phyloP scores from a whole-genome alignment of 35 echinoderm and acorn worm genomes.

The Diadema setosum region DNA sequence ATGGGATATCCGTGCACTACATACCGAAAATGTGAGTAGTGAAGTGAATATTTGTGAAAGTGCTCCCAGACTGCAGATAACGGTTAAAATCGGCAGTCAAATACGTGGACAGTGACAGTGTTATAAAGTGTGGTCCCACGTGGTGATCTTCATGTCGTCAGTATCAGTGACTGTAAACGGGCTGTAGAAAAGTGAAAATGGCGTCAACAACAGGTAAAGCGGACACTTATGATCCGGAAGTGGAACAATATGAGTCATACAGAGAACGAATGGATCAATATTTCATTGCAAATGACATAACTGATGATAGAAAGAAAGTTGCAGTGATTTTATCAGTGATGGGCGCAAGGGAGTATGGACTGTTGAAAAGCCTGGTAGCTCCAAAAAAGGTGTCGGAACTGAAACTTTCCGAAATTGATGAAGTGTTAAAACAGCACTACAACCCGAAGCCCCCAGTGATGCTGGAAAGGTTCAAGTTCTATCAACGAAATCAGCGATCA shows the following conservation, averaged over 20 bases:
- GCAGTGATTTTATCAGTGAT: neutral
- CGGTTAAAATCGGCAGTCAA: no score
- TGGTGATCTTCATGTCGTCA: no score
- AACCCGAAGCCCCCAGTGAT: neutral
- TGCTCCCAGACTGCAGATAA: no score
- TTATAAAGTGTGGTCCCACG: no score
- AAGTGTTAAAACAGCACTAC: neutral
- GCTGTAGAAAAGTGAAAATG: no score
- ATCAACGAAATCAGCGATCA: neutral
- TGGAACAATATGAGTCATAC: slow-evolving; percentile 5
- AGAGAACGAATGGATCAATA: neutral
- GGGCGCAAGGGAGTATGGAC: neutral
- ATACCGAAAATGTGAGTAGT: no score
- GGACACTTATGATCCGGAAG: neutral
- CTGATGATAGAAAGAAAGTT: neutral
- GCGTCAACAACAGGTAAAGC: neutral
- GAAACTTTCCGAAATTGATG: neutral
- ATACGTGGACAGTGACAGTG: no score
- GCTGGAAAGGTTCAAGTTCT: neutral
- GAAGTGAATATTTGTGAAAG: no score
- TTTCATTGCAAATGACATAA: no score
- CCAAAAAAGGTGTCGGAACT: neutral
- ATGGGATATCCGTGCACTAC: no score
- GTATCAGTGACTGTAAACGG: no score
- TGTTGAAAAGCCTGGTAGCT: neutral